Conservation (phyloP, 2,888 invertebrate species). For the Pseudanteris insignis region DNA sequence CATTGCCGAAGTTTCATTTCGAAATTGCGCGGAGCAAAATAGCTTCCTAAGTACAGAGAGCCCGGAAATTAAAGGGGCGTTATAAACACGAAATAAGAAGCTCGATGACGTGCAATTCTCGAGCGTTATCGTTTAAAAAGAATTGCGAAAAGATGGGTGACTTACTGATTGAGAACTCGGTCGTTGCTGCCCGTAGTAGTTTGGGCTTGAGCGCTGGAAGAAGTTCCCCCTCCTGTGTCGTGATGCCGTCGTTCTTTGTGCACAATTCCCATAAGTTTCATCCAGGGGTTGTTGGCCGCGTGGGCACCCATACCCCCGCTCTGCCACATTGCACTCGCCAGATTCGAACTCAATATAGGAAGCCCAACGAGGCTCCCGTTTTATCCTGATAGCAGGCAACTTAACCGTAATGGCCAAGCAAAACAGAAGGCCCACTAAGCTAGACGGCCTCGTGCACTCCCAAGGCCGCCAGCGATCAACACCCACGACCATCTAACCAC, state of each 20-base stretch:
- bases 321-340: conserved; percentile 76
- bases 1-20: too few species aligned
- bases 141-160: too few species aligned
- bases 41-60: too few species aligned
- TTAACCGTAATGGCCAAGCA: conserved; percentile 44
- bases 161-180: conserved; percentile 77
- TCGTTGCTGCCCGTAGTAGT: conserved; percentile 71
- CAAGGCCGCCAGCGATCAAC: conserved; percentile 58
- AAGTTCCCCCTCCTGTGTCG: conserved; percentile 68
- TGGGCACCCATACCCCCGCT: conserved; percentile 79
- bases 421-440: conserved; percentile 24
- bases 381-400: conserved; percentile 44
- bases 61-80: too few species aligned
- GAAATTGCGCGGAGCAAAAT: too few species aligned
- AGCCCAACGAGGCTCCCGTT: conserved; percentile 57
- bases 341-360: conserved; percentile 55
- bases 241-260: conserved; percentile 79
- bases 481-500: conserved; percentile 64
- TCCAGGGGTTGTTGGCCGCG: conserved; percentile 82
- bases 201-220: conserved; percentile 64
- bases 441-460: conserved; percentile 64
- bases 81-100: too few species aligned
- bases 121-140: too few species aligned
- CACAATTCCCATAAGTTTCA: conserved; percentile 83
- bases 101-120: too few species aligned